These are phyloP conservation scores for Zonitis immaculata DNA, from an alignment of 2,888 invertebrate species.

Conservation along the genomic window DNA sequence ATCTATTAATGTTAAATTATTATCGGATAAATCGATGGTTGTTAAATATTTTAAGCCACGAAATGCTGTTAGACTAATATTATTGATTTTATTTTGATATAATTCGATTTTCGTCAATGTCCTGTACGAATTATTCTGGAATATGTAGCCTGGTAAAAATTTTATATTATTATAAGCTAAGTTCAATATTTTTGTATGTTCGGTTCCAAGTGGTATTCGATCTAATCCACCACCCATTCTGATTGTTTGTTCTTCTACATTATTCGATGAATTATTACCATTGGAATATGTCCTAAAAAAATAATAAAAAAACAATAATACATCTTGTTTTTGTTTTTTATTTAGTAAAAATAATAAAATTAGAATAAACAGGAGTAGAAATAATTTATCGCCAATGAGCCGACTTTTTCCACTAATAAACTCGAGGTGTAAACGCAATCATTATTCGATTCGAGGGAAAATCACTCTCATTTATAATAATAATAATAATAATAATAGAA, in stretches of 20 bases:
- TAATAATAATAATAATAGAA: not conserved
- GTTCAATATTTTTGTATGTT: slow-evolving; percentile 30
- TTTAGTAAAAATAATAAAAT: too few species aligned
- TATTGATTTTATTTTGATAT: slow-evolving; percentile 38
- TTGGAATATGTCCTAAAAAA: not conserved
- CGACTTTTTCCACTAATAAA: too few species aligned
- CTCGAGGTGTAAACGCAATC: too few species aligned
- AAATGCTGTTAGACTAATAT: slow-evolving; percentile 38
- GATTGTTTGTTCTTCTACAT: slow-evolving; percentile 8
- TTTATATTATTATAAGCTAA: slow-evolving; percentile 40
- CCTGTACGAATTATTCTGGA: slow-evolving; percentile 38
- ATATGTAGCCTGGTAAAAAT: slow-evolving; percentile 33
- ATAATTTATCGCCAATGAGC: too few species aligned
- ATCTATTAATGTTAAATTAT: slow-evolving; percentile 38
- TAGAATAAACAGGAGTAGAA: too few species aligned
- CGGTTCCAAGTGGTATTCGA: slow-evolving; percentile 34
- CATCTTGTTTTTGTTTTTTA: too few species aligned
- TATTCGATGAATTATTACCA: not conserved
- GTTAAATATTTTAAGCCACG: slow-evolving; percentile 36
- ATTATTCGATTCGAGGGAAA: too few species aligned
- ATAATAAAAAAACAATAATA: too few species aligned
- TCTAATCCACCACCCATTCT: slow-evolving; percentile 31
- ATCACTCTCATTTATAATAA: too few species aligned
- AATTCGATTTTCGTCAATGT: slow-evolving; percentile 36
- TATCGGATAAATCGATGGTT: slow-evolving; percentile 41